Conservation (phyloP, 1,140 invertebrate genomes). For the Drosophila pachea region DNA sequence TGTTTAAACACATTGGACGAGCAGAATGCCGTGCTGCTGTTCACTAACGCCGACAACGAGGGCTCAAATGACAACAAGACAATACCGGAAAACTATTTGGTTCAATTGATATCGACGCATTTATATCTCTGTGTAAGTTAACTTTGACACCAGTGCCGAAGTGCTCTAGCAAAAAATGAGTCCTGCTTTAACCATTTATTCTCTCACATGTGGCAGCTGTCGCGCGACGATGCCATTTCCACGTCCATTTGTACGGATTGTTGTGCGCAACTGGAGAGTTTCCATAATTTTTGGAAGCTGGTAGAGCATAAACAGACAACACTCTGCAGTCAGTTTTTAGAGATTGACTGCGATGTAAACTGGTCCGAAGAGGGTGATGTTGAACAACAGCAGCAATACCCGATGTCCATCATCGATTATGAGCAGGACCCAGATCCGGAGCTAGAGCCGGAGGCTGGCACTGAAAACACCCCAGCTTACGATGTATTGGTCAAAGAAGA, state of each 20-base stretch:
- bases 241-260: slow-evolving; percentile 67
- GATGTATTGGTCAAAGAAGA: slow-evolving; percentile 35
- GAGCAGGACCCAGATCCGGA: slow-evolving; percentile 39
- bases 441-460: slow-evolving; percentile 13
- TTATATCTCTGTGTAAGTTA: slow-evolving; percentile 72
- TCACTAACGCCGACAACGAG: slow-evolving; percentile 36
- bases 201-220: slow-evolving; percentile 39
- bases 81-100: slow-evolving; percentile 70
- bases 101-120: slow-evolving; percentile 72
- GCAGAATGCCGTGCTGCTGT: slow-evolving; percentile 59
- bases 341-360: slow-evolving; percentile 69
- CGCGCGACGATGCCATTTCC: slow-evolving; percentile 69
- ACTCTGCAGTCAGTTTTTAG: slow-evolving; percentile 65
- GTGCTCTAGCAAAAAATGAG: background rate
- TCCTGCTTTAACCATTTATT: background rate
- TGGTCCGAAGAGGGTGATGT: slow-evolving; percentile 61
- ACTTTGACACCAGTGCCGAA: background rate
- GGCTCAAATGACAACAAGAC: slow-evolving; percentile 35
- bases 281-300: slow-evolving; percentile 69
- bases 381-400: slow-evolving; percentile 22
- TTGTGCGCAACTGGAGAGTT: slow-evolving; percentile 62
- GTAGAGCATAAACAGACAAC: slow-evolving; percentile 70
- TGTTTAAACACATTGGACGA: slow-evolving; percentile 62
- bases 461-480: slow-evolving; percentile 6
- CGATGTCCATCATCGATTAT: slow-evolving; percentile 7